Conservation (phyloP, 2,797 vertebrate species). For the Sylvia borin region DNA sequence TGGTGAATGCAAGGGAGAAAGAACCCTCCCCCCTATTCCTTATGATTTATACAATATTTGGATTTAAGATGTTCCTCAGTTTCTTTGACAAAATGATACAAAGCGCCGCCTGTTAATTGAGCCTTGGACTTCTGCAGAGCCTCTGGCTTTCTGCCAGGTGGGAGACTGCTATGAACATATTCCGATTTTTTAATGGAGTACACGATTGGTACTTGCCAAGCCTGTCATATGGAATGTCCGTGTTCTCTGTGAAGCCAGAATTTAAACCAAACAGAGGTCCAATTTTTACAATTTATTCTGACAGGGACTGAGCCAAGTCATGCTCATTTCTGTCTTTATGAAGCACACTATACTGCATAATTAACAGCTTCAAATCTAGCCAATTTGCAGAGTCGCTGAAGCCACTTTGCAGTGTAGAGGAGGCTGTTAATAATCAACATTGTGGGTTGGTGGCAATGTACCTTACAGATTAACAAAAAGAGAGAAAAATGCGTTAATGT, state of each 20-base stretch:
- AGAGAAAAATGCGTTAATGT: background rate
- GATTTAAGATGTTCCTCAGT: background rate
- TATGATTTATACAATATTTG: background rate
- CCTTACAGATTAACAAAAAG: background rate
- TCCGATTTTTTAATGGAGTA: background rate
- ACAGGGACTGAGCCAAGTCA: conserved; percentile 21
- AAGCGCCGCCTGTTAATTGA: background rate
- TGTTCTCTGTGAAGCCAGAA: background rate
- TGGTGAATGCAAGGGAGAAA: background rate
- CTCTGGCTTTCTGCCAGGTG: background rate
- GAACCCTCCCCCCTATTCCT: background rate
- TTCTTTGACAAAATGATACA: background rate
- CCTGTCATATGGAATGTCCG: background rate
- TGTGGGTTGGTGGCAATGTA: background rate
- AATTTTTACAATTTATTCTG: conserved; percentile 42
- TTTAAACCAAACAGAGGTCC: conserved; percentile 14
- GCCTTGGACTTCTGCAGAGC: background rate
- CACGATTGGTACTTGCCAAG: background rate
- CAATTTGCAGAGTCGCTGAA: background rate
- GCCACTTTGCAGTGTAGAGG: background rate
- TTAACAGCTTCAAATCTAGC: conserved; percentile 24
- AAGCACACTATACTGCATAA: background rate
- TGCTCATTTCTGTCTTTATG: conserved; percentile 23
- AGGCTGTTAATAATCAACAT: conserved; percentile 15
- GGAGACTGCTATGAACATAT: background rate